A percentile compares a stretch with the other conserved stretches of the same genome.
Conservation (phyloP, 2,888 invertebrate species). For the Eulithis prunata region DNA sequence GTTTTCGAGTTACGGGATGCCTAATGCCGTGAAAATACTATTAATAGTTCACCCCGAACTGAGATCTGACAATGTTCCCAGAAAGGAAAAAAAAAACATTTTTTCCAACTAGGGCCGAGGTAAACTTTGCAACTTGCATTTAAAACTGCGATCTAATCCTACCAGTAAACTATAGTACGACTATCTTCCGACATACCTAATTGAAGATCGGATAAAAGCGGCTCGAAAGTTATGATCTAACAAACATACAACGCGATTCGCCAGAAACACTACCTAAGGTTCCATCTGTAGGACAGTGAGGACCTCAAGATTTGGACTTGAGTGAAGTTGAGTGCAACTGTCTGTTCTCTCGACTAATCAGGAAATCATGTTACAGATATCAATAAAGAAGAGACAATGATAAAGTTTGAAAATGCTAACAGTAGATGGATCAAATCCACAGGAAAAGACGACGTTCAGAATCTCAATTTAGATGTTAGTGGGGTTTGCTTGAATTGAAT, state of each 20-base stretch:
- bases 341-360: not conserved
- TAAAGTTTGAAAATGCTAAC: conserved; percentile 72
- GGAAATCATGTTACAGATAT: conserved; percentile 39
- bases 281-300: not conserved
- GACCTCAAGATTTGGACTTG: not conserved
- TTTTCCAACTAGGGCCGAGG: no score
- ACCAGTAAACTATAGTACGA: no score
- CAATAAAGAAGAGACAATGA: conserved; percentile 51
- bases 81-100: no score
- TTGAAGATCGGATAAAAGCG: no score
- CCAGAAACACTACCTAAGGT: not conserved
- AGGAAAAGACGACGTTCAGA: conserved; percentile 69
- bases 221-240: no score
- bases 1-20: not conserved
- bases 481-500: not conserved
- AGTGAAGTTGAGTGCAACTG: not conserved
- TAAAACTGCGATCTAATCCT: no score
- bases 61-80: no score
- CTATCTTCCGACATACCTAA: no score
- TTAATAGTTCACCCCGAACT: no score
- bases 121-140: no score
- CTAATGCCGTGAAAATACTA: not conserved
- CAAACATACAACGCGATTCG: no score
- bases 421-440: conserved; percentile 80
- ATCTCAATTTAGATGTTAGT: conserved; percentile 74